Base-by-base conservation (phyloP, 2,113 vertebrate genomes). In the Lates calcarifer region DNA sequence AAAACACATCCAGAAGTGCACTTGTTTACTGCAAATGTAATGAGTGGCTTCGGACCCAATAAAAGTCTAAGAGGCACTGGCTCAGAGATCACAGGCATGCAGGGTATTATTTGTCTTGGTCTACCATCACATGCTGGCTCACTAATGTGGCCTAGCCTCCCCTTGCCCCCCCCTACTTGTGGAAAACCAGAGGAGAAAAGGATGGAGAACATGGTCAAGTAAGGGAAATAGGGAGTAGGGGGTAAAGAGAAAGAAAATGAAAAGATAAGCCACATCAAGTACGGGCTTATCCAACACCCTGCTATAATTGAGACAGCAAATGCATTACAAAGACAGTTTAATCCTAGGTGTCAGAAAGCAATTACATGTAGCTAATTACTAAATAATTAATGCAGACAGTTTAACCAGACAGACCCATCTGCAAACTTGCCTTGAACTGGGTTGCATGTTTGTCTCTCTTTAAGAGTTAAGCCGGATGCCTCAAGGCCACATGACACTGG, bases 361-460 rank as follows among this genome's bases (percentile, higher is more conserved):
- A 92, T 91, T 93, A 93, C 83, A 91, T 83, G 69, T 69, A 69
- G 79, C 82, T 91, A 93, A 93, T 93, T 93, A 82, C 83, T 85
- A 84, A 93, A 88, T 91, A 90, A 91, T 93, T 37, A 86, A 90
- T 87, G 82, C 39, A 84, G 78, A 83, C 83, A 81, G 77, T 90
- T 90, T 73, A 89, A 85, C 64, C 26, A 31, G 73, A 88, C 76
- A 81, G 67, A 60, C 74, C 66, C 78, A 72, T 87, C 78, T 84
- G 73, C 68, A 89, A 87, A 90, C 67, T 74, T 65, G 74, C 49
- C 37, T 82, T 87, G 41, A 82, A 83, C 60, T 76, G 47, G 22
- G 65, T 60, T 84, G 81, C 29, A 60, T 88, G 61, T 87, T 78
- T 87, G 53, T 81, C 43, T 88, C 58, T 37, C 41, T 83, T 81